Evolutionary conservation across 2,113 vertebrate genomes (phyloP).

Genomic region (Toxotes jaculatrix): DNA sequence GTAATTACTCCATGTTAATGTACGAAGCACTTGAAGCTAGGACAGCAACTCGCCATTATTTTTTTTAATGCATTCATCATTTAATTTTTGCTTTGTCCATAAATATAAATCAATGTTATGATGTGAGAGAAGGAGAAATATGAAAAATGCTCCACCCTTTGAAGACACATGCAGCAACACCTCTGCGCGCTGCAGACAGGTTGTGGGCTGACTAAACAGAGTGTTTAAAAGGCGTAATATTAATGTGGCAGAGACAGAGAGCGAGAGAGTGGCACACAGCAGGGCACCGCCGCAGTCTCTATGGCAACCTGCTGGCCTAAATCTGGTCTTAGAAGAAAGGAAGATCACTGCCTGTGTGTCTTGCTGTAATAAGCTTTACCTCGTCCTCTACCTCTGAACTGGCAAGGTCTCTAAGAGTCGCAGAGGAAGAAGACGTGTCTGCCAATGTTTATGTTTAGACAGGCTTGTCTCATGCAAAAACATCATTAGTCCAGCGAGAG

Average conservation of each 20-base stretch:
- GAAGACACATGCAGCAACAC: not conserved
- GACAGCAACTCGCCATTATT: not conserved
- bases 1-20: not conserved
- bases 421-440: not conserved
- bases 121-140: not conserved
- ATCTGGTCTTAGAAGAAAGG: constrained; percentile 33
- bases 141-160: not conserved
- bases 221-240: not conserved
- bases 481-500: not conserved
- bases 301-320: constrained; percentile 56
- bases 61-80: too few relatives aligned
- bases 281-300: constrained; percentile 29
- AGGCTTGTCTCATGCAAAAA: not conserved
- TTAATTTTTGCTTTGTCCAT: too few relatives aligned
- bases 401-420: not conserved
- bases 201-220: not conserved
- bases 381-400: constrained; percentile 3
- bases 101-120: too few relatives aligned
- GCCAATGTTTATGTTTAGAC: not conserved
- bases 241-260: constrained; percentile 15
- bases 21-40: not conserved
- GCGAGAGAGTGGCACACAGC: constrained; percentile 22
- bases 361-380: constrained; percentile 41
- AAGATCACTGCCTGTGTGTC: constrained; percentile 18
- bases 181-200: not conserved